Conservation (phyloP, 2,113 vertebrate genomes). For the Perca schrenkii region DNA sequence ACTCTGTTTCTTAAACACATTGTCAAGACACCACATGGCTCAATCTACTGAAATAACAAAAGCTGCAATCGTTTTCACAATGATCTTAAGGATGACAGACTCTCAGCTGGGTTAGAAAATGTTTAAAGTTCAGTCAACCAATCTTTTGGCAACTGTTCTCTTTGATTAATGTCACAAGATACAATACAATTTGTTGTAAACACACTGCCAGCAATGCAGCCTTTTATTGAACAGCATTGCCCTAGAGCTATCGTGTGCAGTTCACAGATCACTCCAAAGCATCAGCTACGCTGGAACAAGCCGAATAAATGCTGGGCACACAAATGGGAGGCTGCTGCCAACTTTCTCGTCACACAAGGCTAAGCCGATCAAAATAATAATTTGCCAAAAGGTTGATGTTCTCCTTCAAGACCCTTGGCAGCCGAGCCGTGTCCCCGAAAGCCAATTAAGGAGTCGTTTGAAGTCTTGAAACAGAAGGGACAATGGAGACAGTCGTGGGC, state of each 20-base stretch:
- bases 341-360: neutral
- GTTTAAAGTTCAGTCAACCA: neutral
- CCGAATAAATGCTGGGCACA: slow-evolving; percentile 37
- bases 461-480: slow-evolving; percentile 18
- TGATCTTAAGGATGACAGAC: neutral
- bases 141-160: slow-evolving; percentile 4
- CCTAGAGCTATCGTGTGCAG: neutral
- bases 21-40: neutral
- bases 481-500: neutral
- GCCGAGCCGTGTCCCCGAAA: slow-evolving; percentile 27
- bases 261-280: slow-evolving; percentile 24
- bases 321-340: slow-evolving; percentile 14
- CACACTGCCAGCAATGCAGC: slow-evolving; percentile 14
- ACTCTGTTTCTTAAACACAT: neutral
- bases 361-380: slow-evolving; percentile 40
- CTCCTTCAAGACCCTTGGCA: slow-evolving; percentile 34
- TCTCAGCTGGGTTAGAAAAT: neutral
- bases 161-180: slow-evolving; percentile 15
- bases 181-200: slow-evolving; percentile 5
- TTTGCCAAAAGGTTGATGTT: slow-evolving; percentile 45
- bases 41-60: neutral
- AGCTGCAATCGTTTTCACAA: neutral
- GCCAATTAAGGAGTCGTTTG: slow-evolving; percentile 39
- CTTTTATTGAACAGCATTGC: slow-evolving; percentile 13
- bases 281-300: slow-evolving; percentile 29